phyloP scores from a whole-genome alignment of 2,888 invertebrate species.

The Andrena bucephala region DNA sequence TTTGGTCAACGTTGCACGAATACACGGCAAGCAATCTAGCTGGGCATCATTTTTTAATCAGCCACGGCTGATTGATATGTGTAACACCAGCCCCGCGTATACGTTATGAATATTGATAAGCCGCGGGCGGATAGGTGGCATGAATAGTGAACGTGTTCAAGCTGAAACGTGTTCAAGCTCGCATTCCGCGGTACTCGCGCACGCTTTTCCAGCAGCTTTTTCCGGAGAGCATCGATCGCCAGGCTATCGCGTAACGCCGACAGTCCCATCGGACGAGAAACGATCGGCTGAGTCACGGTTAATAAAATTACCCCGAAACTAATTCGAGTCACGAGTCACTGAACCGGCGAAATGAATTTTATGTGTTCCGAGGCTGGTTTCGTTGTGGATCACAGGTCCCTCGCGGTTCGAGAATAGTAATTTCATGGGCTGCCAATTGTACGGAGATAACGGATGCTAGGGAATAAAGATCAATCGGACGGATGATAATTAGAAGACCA shows the following conservation, averaged over 20 bases:
- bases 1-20: conserved; percentile 37
- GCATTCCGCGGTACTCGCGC: conserved; percentile 31
- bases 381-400: background rate
- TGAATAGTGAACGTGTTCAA: conserved; percentile 55
- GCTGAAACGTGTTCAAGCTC: conserved; percentile 28
- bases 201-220: conserved; percentile 33
- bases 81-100: conserved; percentile 44
- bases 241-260: background rate
- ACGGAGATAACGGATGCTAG: too few relatives aligned
- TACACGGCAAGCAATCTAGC: conserved; percentile 43
- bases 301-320: conserved; percentile 40
- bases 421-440: too few relatives aligned
- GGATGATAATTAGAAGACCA: too few relatives aligned
- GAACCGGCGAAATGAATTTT: conserved; percentile 40
- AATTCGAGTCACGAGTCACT: conserved; percentile 40
- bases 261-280: conserved; percentile 4
- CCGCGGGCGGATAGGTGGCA: conserved; percentile 36
- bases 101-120: conserved; percentile 71
- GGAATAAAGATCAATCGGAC: too few relatives aligned
- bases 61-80: conserved; percentile 63
- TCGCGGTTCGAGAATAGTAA: background rate
- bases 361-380: conserved; percentile 10
- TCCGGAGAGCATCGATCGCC: conserved; percentile 13
- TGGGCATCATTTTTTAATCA: conserved; percentile 56
- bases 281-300: conserved; percentile 22